Evolutionary conservation across 1,140 invertebrate species (phyloP).

Genomic region (Trichonephila clavipes): DNA sequence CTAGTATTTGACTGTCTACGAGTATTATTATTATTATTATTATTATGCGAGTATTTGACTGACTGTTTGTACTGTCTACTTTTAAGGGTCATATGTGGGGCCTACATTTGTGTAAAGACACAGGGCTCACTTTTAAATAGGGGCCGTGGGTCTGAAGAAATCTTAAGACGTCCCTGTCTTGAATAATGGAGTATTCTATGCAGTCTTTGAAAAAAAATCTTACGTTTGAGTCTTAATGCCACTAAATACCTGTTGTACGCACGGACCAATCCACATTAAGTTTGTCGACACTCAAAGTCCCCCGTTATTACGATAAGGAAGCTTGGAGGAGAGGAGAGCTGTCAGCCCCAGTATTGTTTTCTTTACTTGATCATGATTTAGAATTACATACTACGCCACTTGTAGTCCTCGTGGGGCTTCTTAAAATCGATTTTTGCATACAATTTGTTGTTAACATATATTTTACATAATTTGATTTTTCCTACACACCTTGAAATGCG

Average conservation of each 20-base stretch:
- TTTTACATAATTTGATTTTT: no score
- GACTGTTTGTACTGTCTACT: no score
- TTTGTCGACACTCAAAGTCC: neutral
- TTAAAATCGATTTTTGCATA: neutral
- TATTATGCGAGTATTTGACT: no score
- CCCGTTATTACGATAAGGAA: neutral
- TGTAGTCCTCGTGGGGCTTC: neutral
- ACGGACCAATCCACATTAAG: neutral
- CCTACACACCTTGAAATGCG: no score
- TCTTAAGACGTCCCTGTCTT: no score
- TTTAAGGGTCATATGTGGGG: no score
- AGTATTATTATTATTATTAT: no score
- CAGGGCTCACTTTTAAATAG: no score
- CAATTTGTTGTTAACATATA: no score
- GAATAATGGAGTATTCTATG: neutral
- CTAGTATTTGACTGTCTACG: no score
- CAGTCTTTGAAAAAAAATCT: neutral
- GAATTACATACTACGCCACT: neutral
- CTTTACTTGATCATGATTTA: neutral
- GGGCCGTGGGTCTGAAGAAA: no score
- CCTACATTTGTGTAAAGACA: no score
- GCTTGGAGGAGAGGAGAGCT: neutral
- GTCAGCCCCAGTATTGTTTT: neutral
- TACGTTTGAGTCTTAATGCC: neutral
- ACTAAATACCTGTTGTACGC: neutral